Percentiles rank a stretch among this genome's conserved stretches.
Conservation (phyloP, 2,797 vertebrate genomes). For the Chiloscyllium punctatum region DNA sequence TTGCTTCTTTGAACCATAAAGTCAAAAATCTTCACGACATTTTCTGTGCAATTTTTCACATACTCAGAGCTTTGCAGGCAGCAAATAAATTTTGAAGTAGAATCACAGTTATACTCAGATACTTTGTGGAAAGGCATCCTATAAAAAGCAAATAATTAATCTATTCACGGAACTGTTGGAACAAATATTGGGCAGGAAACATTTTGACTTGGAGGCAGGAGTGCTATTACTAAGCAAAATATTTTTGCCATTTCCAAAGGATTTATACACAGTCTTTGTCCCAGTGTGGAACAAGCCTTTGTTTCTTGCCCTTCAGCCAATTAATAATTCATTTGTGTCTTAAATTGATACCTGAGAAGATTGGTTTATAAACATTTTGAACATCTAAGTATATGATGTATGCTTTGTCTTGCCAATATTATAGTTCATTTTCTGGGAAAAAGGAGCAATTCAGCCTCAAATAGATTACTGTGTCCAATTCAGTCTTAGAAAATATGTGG, state of each 20-base stretch:
- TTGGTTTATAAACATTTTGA: not conserved
- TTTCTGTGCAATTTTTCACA: not conserved
- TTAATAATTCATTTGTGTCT: not conserved
- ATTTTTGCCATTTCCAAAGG: not conserved
- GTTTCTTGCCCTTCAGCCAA: not conserved
- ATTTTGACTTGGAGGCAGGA: not conserved
- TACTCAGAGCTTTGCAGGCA: not conserved
- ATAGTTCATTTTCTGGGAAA: not conserved
- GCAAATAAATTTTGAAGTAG: not conserved
- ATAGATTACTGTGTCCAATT: not conserved
- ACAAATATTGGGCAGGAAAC: not conserved
- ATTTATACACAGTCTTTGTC: not conserved
- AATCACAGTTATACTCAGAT: not conserved
- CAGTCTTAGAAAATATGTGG: too few species aligned
- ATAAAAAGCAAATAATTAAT: not conserved
- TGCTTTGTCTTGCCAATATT: not conserved
- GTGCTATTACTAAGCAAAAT: not conserved
- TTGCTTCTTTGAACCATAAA: not conserved
- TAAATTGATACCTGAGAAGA: not conserved
- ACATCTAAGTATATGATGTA: too few species aligned
- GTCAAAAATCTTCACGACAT: not conserved
- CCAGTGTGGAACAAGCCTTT: not conserved
- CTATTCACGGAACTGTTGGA: not conserved
- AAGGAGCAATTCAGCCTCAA: not conserved
- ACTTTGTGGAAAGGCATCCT: not conserved